Percentiles rank a stretch among this genome's conserved stretches.
Evolutionary conservation across 2,113 vertebrate genomes (phyloP).

Genomic region (Heptranchias perlo): DNA sequence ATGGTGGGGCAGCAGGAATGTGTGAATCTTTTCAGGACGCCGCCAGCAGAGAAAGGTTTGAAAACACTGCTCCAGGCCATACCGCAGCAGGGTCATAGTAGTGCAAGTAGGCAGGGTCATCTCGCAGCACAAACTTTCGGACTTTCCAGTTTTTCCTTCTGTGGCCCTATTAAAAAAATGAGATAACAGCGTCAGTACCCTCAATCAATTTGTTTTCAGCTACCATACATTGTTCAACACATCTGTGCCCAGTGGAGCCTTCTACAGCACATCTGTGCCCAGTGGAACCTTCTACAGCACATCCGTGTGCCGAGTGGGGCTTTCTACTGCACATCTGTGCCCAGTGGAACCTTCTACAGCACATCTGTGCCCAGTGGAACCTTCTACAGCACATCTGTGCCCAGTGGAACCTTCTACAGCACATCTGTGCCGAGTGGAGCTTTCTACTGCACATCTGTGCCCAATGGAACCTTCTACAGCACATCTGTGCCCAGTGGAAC

Average conservation of each 20-base stretch:
- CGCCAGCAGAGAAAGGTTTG: not conserved
- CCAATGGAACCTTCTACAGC: too few species aligned
- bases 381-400: not conserved
- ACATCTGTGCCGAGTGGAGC: too few species aligned
- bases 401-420: too few species aligned
- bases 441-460: too few species aligned
- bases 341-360: not conserved
- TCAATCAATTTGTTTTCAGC: too few species aligned
- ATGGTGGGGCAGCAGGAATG: not conserved
- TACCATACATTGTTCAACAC: too few species aligned
- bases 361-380: not conserved
- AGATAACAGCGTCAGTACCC: not conserved
- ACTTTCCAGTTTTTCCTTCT: slow-evolving; percentile 97
- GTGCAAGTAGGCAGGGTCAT: slow-evolving; percentile 90
- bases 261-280: not conserved
- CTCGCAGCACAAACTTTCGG: slow-evolving; percentile 86
- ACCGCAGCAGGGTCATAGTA: slow-evolving; percentile 93
- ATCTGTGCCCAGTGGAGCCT: not conserved
- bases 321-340: not conserved
- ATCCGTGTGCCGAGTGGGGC: not conserved
- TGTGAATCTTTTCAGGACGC: not conserved
- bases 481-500: not conserved
- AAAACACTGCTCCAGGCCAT: not conserved
- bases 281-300: not conserved
- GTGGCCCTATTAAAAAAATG: slow-evolving; percentile 72